Conservation (phyloP, 2,113 vertebrate species). For the Eulemur macaco region DNA sequence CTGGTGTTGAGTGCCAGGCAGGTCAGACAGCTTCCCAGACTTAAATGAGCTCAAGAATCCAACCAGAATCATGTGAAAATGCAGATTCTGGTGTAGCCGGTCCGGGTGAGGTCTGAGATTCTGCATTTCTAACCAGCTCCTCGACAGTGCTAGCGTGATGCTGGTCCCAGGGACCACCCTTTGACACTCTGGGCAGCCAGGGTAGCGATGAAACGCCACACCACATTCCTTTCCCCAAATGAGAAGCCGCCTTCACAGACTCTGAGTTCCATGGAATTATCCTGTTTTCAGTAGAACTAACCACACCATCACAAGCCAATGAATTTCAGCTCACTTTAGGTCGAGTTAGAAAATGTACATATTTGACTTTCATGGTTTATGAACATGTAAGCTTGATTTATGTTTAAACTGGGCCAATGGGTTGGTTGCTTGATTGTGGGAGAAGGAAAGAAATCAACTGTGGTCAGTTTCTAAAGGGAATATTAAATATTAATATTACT, state of each 20-base stretch:
- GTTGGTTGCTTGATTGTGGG: neutral
- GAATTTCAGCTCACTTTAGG: neutral
- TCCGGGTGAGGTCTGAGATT: neutral
- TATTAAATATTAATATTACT: neutral
- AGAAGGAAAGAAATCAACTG: neutral
- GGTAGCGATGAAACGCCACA: neutral
- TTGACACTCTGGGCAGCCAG: neutral
- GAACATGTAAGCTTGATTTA: neutral
- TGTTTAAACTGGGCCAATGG: neutral
- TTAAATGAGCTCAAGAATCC: neutral
- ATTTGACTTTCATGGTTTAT: neutral
- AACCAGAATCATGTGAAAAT: neutral
- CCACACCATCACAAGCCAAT: neutral
- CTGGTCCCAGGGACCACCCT: neutral
- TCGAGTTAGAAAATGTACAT: neutral
- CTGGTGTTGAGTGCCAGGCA: neutral
- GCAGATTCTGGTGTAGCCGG: neutral
- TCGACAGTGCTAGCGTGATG: rapidly evolving
- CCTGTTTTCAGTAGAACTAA: neutral
- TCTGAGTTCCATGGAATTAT: too few relatives aligned
- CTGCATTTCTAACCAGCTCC: neutral
- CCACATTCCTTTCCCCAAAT: neutral
- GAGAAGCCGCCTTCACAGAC: neutral
- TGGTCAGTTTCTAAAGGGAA: neutral
- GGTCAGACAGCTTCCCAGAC: neutral